Evolutionary conservation across 1,140 invertebrate species (phyloP), one percentile per base, ranked within the genome.

Genomic region (Maniola jurtina): DNA sequence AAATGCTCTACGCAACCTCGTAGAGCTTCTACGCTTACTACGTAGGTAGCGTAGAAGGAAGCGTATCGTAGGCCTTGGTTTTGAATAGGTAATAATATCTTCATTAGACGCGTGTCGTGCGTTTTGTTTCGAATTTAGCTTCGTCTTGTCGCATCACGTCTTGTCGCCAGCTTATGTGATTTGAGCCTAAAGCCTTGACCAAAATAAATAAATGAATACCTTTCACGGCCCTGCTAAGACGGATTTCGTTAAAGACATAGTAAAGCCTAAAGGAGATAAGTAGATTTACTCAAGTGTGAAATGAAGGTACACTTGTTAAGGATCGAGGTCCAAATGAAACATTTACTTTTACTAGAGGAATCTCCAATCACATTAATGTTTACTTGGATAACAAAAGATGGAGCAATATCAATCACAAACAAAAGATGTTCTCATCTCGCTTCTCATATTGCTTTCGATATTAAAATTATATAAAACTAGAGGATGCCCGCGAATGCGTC

Each of bases 141-240:
- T 45, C 13, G 13, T 2, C 9, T 45, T 11, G 6, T 45, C 1
- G 42, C 13, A 11, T 45, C 42, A 11, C 42, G 13, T 6, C 5
- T 40, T 6, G 10, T 7, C 7, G 38, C 7, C 38, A 9, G 42
- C 13, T 45, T 6, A 11, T 45, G 5, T 45, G 42, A 11, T 45
- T 45, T 5, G 13, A 45, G 9, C 42, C 42, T 45, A 45, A 45
- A 45, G 42, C 42, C 13, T 45, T 11, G 42, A 11, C 71, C 71
- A 83, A 77, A 77, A 80, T 84, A 87, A 87, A 87, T 85, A 87
- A 80, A 82, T 77, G 82, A 76, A 75, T 79, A 82, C 78, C 73
- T 80, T 80, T 82, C 55, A 64, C 54, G 58, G 38, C 11, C 47
- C 52, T 38, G 35, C 62, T 60, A 52, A 71, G 61, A 68, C 25